Evolutionary conservation across 2,113 vertebrate species (phyloP), one percentile per base, ranked within the genome.

Genomic region (Cyphomyrus plagiostoma): DNA sequence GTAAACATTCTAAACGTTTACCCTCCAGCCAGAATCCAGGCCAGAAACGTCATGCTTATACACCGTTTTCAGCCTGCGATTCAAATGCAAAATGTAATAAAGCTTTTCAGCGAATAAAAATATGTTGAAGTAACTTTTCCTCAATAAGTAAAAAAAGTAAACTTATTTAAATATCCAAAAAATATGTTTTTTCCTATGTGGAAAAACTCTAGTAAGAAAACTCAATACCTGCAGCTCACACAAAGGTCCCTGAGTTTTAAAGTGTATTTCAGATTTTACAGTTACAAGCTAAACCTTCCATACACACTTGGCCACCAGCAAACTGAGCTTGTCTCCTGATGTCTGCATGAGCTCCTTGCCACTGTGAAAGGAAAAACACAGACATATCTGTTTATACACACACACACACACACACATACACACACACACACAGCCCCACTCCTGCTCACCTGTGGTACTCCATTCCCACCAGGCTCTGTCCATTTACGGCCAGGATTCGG

Each of bases 401-500:
- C 45, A 46, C 45, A 85, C 49, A 49, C n/a, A 46, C 11, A 39
- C 23, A 86, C 48, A 49, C 42, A 85, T 3, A n/a, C 2, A 85
- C 8, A 26, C 42, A 46, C 5, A 84, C 6, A 49, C 23, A 45
- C 3, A 39, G 19, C 82, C 21, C 42, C 21, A 2, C 82, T 46
- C 42, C 82, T 15, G 92, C 93, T 94, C 23, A 96, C 96, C 30
- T 89, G 90, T 89, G 93, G 15, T 96, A 97, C 5, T 96, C 96
- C 94, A 96, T 93, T 2, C 96, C 96, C 0, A 96, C 95, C 90
- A 96, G 93, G 84, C 94, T 97, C 91, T 94, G 46, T 82, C 96
- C 96, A 50, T 96, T 97, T 1, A 97, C 95, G 0, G 96, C 96
- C 92, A 97, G 94, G 89, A 97, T 94, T 1, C 96, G 95, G 30